A percentile compares a stretch with the other conserved stretches of the same genome.
phyloP scores from a whole-genome alignment of 2,888 invertebrate genomes.

The Aromia moschata region DNA sequence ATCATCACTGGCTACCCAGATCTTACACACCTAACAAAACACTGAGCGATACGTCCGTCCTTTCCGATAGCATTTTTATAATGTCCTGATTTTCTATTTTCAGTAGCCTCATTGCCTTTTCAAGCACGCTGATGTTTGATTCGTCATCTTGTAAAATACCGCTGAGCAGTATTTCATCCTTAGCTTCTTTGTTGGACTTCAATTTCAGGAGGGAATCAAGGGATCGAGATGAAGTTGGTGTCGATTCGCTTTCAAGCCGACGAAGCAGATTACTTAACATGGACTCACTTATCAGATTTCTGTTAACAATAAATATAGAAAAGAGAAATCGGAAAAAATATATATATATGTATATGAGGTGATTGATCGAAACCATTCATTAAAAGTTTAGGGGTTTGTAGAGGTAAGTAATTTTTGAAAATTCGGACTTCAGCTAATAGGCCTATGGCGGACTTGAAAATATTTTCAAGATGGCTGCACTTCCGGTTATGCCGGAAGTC shows the following conservation, averaged over 20 bases:
- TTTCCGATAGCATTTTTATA: slow-evolving; percentile 3
- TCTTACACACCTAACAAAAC: not conserved
- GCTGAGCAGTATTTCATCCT: not conserved
- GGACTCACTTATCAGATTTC: slow-evolving; percentile 22
- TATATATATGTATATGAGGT: no score
- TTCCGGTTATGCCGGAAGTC: no score
- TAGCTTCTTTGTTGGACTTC: not conserved
- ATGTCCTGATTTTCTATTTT: slow-evolving; percentile 24
- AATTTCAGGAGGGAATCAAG: slow-evolving; percentile 30
- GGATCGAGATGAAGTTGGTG: slow-evolving; percentile 25
- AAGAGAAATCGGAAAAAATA: no score
- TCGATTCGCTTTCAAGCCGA: slow-evolving; percentile 10
- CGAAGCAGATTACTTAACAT: slow-evolving; percentile 21
- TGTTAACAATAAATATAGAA: no score
- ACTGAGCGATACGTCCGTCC: slow-evolving; percentile 1
- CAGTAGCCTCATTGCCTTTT: slow-evolving; percentile 18
- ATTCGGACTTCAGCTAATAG: no score
- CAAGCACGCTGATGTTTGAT: not conserved
- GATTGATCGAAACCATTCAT: no score
- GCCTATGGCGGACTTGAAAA: no score
- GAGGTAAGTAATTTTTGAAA: no score
- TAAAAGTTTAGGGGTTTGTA: no score
- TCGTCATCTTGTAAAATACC: not conserved
- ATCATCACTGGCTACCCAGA: no score
- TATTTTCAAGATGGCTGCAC: no score